Evolutionary conservation across 2,888 invertebrate species (phyloP), one percentile per base, ranked within the genome.

Genomic region (Branchipolynoe longqiensis): DNA sequence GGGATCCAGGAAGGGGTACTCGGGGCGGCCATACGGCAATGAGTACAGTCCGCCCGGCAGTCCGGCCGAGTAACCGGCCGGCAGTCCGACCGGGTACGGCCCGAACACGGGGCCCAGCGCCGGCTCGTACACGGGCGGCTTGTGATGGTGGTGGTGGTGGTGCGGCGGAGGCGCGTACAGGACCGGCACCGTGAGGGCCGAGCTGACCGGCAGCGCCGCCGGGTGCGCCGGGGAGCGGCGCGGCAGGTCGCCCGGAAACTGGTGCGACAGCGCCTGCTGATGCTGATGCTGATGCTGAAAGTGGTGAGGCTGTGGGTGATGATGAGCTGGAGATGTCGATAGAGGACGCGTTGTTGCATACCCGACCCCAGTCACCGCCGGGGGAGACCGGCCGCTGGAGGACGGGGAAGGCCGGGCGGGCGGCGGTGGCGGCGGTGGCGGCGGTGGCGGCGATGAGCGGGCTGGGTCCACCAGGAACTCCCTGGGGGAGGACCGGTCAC

Each of bases 1-100:
- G 48, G 14, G 78, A 48, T 84, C 84, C 41, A 69, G 31, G 84
- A 84, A 54, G 69, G 69, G 41, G 73, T 62, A 69, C n/a, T 69
- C 84, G 31, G 84, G 84, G 14, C 84, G 22, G 84, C 4, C 48
- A 54, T 84, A 84, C 31, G 84, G 84, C 31, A 64, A 25, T 0
- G 69, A 31, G 84, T 64, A 69, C 22, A 69, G 48, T 31, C 41
- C 59, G 31, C 54, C 82, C 56, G 48, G 82, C 56, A 54, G 33
- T 3, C n/a, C 54, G 3, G 56, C 48, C 33, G 31, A 25, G 58
- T 58, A 82, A 58, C 3, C 58, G 82, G 82, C 58, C 3, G 69
- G 84, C 64, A 64, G 54, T 12, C 54, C 62, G n/a, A 33, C 33
- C 56, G 14, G 18, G 36, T 14, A 12, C 36, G 69, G 36, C 14